phyloP scores from a whole-genome alignment of 92 coral and sea anemone genomes.

The Phenganax marumi region DNA sequence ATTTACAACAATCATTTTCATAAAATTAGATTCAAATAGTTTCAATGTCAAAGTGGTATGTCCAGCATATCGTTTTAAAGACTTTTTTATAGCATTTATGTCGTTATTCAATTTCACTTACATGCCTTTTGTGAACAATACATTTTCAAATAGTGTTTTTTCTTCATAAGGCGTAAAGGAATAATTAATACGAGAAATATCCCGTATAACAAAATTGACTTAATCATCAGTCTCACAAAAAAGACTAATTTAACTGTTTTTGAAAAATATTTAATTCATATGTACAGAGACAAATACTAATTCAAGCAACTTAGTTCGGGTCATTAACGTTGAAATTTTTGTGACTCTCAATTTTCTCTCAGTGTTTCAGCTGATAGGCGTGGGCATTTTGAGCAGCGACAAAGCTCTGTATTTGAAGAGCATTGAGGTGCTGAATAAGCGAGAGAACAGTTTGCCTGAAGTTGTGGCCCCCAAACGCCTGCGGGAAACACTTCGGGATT shows the following conservation, averaged over 20 bases:
- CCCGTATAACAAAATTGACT: background rate
- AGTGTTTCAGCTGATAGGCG: background rate
- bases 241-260: background rate
- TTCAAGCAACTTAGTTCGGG: background rate
- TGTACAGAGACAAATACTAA: background rate
- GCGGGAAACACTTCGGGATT: constrained; percentile 41
- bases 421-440: constrained; percentile 25
- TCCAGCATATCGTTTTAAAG: constrained; percentile 5
- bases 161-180: no score
- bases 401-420: background rate
- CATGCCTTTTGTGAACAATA: background rate
- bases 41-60: constrained; percentile 2
- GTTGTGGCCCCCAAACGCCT: constrained; percentile 38
- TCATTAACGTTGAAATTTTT: background rate
- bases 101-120: background rate
- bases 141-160: background rate
- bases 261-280: background rate
- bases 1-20: background rate
- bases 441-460: constrained; percentile 22
- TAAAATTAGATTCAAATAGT: background rate
- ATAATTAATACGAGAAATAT: background rate
- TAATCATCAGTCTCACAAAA: no score
- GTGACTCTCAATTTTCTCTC: constrained; percentile 21
- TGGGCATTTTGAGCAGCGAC: constrained; percentile 17
- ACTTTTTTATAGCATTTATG: background rate